Evolutionary conservation across 2,888 invertebrate genomes (phyloP).

Genomic region (Drosophila formosana): DNA sequence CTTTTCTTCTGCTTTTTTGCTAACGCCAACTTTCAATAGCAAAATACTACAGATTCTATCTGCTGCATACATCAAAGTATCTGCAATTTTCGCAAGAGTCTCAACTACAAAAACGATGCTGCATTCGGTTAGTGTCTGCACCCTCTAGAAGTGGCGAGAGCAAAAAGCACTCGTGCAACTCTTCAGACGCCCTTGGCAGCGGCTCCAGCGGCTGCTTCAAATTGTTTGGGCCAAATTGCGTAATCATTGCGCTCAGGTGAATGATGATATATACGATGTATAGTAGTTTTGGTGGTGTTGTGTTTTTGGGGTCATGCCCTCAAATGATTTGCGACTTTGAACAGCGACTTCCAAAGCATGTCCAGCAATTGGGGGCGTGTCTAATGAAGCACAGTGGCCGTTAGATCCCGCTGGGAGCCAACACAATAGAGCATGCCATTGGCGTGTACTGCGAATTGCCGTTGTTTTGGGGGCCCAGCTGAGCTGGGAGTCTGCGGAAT

Average conservation of each 20-base stretch:
- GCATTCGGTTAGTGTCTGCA: neutral
- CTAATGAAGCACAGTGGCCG: constrained; percentile 33
- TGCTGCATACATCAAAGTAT: neutral
- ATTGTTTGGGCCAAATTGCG: constrained; percentile 28
- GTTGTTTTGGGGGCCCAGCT: constrained; percentile 19
- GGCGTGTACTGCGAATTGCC: neutral
- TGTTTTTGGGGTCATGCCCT: constrained; percentile 41
- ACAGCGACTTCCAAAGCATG: constrained; percentile 10
- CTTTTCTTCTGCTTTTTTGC: no score
- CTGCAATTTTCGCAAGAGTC: neutral
- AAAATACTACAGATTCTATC: no score
- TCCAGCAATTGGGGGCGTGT: constrained; percentile 28
- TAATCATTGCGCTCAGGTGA: constrained; percentile 44
- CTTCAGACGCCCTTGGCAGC: constrained; percentile 20
- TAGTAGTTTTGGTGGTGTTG: neutral
- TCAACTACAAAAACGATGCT: neutral
- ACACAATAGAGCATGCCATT: constrained; percentile 13
- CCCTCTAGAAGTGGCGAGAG: neutral
- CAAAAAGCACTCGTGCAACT: neutral
- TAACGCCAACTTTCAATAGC: no score
- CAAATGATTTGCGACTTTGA: constrained; percentile 40
- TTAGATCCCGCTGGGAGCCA: constrained; percentile 33
- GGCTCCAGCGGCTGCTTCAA: constrained; percentile 10
- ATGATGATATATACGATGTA: constrained; percentile 17
- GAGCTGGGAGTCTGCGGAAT: constrained; percentile 13